Conservation (phyloP, 2,888 invertebrate species). For the Euplagia quadripunctaria region DNA sequence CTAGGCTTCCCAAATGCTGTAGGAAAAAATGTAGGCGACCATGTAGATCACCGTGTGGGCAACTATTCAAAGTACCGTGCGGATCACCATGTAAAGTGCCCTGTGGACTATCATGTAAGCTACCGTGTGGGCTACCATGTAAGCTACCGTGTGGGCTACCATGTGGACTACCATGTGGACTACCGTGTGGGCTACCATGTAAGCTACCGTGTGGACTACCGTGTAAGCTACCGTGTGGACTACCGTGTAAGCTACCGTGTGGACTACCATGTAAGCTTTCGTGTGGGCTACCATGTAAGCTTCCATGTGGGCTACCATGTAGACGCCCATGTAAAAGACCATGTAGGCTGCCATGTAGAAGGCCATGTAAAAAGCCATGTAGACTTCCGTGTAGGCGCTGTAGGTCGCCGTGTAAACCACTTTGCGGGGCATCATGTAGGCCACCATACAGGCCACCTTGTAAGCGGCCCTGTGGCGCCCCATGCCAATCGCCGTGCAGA, state of each 20-base stretch:
- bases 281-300: constrained; percentile 21
- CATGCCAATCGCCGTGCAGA: neutral
- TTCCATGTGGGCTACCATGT: constrained; percentile 36
- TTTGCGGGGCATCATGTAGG: neutral
- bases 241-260: neutral
- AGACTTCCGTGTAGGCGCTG: constrained; percentile 1
- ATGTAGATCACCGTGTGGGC: constrained; percentile 5
- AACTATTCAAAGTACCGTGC: constrained; percentile 19
- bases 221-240: neutral
- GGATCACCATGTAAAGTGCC: constrained; percentile 29
- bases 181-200: neutral
- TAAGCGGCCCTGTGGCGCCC: neutral
- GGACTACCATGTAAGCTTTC: neutral
- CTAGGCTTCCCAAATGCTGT: constrained; percentile 9
- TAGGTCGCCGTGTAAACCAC: constrained; percentile 1
- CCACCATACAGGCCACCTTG: constrained; percentile 9
- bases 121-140: neutral
- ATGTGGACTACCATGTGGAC: neutral
- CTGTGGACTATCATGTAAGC: constrained; percentile 15
- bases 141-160: neutral
- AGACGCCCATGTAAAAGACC: constrained; percentile 15
- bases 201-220: neutral
- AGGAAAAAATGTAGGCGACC: constrained; percentile 5
- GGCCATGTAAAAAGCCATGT: neutral
- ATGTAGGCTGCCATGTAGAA: neutral